Base-by-base conservation (phyloP, 2,888 invertebrate genomes). In the Keiferia lycopersicella region DNA sequence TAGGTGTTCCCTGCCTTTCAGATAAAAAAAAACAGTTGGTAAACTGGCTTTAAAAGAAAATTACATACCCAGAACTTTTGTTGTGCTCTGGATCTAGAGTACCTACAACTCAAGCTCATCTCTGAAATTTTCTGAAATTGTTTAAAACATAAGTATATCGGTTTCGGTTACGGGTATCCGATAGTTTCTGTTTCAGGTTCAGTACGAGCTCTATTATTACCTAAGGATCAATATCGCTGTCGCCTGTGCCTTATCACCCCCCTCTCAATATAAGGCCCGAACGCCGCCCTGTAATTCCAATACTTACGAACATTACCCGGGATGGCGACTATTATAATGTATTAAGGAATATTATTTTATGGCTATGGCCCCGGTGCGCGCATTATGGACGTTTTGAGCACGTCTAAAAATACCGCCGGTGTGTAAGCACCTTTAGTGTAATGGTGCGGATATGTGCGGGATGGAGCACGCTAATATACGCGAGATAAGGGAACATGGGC, bases 301-400 rank as follows among this genome's bases (percentile, higher is more conserved):
- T 89, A 84, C 89, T 89, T 89, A 89, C 80, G 84, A 85, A 84
- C 86, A 91, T 91, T 91, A 91, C 85, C 87, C 82, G 79, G 82
- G 82, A 83, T 84, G 83, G 86, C 87, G 83, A 87, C 91, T 90
- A 91, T 91, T 91, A 91, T 91, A 90, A 91, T 87, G 89, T 91
- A 91, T 91, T 89, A 91, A 86, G 88, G 84, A 86, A 82, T 91
- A 91, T 91, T 91, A 91, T 91, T 89, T 89, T 85, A 89, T 82
- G 86, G 84, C 82, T 79, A 83, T 78, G 78, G 79, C 79, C 76
- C 77, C 78, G 75, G 76, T 73, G 77, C 73, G 80, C 66, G 77
- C 85, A 84, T 88, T 88, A 89, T 84, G 82, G 86, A 74, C 75
- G 79, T 81, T 83, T 81, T 80, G 76, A 75, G 78, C 75, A 73